phyloP scores from a whole-genome alignment of 1,140 invertebrate species.

The Drosophila malerkotliana region DNA sequence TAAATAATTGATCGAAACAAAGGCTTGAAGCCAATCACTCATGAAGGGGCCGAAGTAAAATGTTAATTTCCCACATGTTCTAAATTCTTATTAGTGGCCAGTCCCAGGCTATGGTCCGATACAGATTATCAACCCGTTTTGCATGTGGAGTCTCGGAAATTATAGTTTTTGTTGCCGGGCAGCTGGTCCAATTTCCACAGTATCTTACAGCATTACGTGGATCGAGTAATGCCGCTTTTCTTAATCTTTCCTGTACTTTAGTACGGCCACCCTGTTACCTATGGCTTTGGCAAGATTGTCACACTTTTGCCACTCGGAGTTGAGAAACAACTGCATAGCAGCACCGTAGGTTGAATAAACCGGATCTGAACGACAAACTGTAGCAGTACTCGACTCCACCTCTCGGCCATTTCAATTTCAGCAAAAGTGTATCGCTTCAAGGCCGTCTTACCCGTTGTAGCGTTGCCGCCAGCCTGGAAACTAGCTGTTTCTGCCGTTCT shows the following conservation, averaged over 20 bases:
- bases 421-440: slow-evolving; percentile 39
- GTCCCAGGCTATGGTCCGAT: not conserved
- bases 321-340: slow-evolving; percentile 27
- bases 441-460: slow-evolving; percentile 26
- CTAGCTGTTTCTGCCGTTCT: not conserved
- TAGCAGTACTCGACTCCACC: slow-evolving; percentile 27
- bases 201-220: not conserved
- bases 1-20: not conserved
- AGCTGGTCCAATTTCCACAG: not conserved
- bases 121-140: slow-evolving; percentile 1
- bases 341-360: slow-evolving; percentile 41
- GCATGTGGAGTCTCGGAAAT: not conserved
- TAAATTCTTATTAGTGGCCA: not conserved
- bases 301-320: slow-evolving; percentile 24
- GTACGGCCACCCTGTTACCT: not conserved
- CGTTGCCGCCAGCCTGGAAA: slow-evolving; percentile 24
- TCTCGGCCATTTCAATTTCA: slow-evolving; percentile 19
- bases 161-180: not conserved
- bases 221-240: not conserved
- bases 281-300: slow-evolving; percentile 27
- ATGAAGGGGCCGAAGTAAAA: not conserved
- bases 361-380: slow-evolving; percentile 51
- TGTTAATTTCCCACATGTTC: not conserved
- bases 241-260: not conserved
- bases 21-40: slow-evolving; percentile 1